phyloP scores from a whole-genome alignment of 2,888 invertebrate genomes.

The Eristalis intricaria region DNA sequence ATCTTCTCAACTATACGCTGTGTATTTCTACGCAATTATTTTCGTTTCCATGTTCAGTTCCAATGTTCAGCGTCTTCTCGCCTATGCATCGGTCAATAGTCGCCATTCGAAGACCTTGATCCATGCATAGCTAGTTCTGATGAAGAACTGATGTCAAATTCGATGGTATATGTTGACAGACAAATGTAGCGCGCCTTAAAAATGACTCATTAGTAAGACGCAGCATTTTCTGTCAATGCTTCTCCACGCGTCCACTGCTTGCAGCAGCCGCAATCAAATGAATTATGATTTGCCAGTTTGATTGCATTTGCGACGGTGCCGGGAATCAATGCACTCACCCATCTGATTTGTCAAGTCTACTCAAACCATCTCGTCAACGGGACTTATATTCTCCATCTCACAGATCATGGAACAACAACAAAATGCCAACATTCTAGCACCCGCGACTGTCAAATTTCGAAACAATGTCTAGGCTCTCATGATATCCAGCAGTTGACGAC shows the following conservation, averaged over 20 bases:
- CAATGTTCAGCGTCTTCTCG: neutral
- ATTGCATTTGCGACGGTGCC: neutral
- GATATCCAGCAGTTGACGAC: neutral
- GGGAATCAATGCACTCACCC: no score
- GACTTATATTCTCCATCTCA: neutral
- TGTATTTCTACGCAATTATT: neutral
- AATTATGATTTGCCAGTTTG: neutral
- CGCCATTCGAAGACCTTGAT: neutral
- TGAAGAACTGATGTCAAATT: neutral
- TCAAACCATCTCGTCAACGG: no score
- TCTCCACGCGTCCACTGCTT: neutral
- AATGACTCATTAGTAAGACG: neutral
- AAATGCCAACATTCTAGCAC: neutral
- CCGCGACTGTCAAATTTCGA: neutral
- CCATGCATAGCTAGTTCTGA: neutral
- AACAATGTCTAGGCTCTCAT: neutral
- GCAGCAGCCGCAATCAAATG: neutral
- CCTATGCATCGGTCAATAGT: neutral
- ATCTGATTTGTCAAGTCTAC: no score
- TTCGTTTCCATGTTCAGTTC: neutral
- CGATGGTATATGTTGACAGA: neutral
- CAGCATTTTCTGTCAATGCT: neutral
- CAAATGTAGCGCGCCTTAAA: neutral
- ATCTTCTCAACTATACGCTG: no score
- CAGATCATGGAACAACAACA: neutral